A percentile compares a stretch with the other conserved stretches of the same genome.
Conservation (phyloP, 2,113 vertebrate genomes). For the Dunckerocampus dactyliophorus region DNA sequence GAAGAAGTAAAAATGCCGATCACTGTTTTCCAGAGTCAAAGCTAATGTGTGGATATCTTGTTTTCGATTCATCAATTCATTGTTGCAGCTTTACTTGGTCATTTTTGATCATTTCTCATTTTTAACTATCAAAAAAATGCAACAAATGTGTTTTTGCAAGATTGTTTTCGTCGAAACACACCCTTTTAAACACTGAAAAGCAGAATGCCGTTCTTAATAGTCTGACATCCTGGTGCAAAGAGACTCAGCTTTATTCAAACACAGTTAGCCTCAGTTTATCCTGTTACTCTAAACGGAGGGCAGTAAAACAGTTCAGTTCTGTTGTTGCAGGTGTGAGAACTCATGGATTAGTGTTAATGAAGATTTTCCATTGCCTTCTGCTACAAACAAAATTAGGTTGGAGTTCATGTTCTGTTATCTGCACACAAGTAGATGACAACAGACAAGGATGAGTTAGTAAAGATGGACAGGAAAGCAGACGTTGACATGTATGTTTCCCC, state of each 20-base stretch:
- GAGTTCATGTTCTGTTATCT: no score
- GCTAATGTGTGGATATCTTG: no score
- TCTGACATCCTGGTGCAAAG: conserved; percentile 45
- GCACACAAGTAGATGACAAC: not conserved
- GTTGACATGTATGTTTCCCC: conserved; percentile 20
- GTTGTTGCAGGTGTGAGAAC: conserved; percentile 49
- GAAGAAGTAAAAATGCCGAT: no score
- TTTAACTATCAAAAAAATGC: no score
- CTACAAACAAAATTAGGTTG: not conserved
- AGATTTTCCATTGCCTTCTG: conserved; percentile 12
- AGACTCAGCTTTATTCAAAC: conserved; percentile 52
- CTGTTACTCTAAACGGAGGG: conserved; percentile 20
- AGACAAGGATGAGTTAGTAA: not conserved
- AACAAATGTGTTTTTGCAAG: no score
- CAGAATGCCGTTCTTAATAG: conserved; percentile 45
- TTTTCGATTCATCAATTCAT: no score
- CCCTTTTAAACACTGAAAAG: conserved; percentile 5
- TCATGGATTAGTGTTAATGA: conserved; percentile 13
- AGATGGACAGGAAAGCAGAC: not conserved
- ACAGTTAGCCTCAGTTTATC: conserved; percentile 40
- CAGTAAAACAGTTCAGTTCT: conserved; percentile 34
- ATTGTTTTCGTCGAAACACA: no score
- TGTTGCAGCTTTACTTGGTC: no score
- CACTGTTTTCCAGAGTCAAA: no score
- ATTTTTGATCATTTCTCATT: no score